These are phyloP conservation scores for Proisotoma minuta DNA, from an alignment of 2,888 invertebrate species.

Conservation along the genomic window DNA sequence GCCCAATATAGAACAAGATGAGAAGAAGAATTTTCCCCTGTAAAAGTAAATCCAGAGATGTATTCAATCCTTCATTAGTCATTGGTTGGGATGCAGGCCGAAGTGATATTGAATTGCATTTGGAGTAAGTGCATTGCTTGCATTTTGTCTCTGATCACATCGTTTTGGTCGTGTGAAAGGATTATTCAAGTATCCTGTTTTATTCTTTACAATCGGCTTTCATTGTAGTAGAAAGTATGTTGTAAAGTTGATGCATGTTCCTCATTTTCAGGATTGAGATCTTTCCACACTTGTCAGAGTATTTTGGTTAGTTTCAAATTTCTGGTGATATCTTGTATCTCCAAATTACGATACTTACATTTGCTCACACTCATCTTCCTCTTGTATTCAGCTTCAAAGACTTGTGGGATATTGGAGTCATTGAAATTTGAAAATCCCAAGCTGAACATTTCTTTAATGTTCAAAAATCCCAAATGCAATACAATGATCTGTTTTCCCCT, in stretches of 20 bases:
- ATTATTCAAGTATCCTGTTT: too few relatives aligned
- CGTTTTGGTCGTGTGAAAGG: too few relatives aligned
- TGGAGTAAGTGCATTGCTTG: background rate
- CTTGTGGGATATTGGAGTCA: background rate
- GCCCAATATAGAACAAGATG: too few relatives aligned
- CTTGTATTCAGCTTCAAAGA: background rate
- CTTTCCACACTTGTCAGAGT: background rate
- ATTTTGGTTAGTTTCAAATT: background rate
- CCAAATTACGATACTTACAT: slow-evolving; percentile 1
- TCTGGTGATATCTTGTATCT: background rate
- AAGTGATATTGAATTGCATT: background rate
- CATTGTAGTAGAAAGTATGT: too few relatives aligned
- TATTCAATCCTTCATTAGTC: slow-evolving; percentile 2
- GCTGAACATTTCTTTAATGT: background rate
- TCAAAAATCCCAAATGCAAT: slow-evolving; percentile 7
- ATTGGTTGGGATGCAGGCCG: background rate
- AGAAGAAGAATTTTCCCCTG: too few relatives aligned
- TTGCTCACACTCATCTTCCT: too few relatives aligned
- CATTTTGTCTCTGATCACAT: too few relatives aligned
- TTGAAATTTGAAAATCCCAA: background rate
- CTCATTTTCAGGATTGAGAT: slow-evolving; percentile 1
- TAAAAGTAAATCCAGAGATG: too few relatives aligned
- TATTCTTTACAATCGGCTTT: too few relatives aligned
- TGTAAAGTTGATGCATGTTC: too few relatives aligned
- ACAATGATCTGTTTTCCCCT: slow-evolving; percentile 12